Evolutionary conservation across 2,888 invertebrate genomes (phyloP), one percentile per base, ranked within the genome.

Genomic region (Sphinx pinastri): DNA sequence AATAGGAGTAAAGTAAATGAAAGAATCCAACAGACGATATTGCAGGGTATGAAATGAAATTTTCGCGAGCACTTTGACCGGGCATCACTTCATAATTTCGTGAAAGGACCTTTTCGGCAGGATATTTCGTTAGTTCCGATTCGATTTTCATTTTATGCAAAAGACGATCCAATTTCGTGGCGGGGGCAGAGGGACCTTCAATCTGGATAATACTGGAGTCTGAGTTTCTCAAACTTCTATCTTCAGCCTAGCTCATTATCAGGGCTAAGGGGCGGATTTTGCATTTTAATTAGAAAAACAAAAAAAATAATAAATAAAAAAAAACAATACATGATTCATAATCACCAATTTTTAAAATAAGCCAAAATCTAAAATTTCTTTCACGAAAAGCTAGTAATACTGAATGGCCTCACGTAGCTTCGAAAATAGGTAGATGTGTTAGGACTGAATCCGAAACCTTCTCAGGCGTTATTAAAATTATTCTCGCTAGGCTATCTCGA

Each of bases 101-200:
- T 67, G 67, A 59, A 60, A 68, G 71, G 70, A 69, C 51, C n/a
- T 68, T 57, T 67, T 45, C 45, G 73, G 68, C 38, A 60, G 79
- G 79, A 87, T 88, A 91, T 91, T 92, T 88, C 89, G 89, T 90
- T 91, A 90, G 89, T 90, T 89, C 83, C 82, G 84, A 90, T 90
- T 87, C 86, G 86, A 91, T 92, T 91, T 91, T 91, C 89, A 88
- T 91, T 92, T 92, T 91, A 93, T 93, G 93, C 92, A 92, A 93
- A 91, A 91, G 89, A 86, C 88, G 91, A 90, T 92, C 89, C 91
- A 88, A 90, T 93, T 89, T 84, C 79, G 83, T 69, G 79, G 76
- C 77, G 75, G 79, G 86, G 85, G 83, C 76, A 74, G 78, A 76
- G 78, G 82, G 84, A 84, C 87, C 86, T 84, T 85, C 89, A 89